Evolutionary conservation across 2,113 vertebrate species (phyloP).

Genomic region (Rafetus swinhoei): DNA sequence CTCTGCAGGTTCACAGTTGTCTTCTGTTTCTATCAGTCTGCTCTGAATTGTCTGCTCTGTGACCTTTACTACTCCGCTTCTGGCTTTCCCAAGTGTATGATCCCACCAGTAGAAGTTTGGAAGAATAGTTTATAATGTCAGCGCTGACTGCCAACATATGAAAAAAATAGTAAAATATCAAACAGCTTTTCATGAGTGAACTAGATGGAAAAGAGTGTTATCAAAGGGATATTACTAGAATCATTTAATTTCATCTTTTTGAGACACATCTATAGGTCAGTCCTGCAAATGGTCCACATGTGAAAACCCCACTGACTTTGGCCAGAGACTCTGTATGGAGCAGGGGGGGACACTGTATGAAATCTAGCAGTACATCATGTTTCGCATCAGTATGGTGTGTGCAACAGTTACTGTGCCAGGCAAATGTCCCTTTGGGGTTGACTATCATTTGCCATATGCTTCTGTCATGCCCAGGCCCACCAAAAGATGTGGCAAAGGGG

Average conservation of each 20-base stretch:
- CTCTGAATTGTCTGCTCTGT: accelerated
- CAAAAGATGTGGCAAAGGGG: no score
- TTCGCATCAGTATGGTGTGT: not conserved
- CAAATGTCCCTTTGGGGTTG: not conserved
- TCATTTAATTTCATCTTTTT: not conserved
- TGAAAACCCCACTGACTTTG: not conserved
- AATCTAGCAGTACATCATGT: not conserved
- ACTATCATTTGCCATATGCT: not conserved
- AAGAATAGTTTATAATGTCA: not conserved
- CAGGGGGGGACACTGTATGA: not conserved
- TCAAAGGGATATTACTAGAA: not conserved
- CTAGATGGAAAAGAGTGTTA: not conserved
- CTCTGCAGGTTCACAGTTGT: not conserved
- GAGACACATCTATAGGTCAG: not conserved
- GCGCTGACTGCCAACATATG: not conserved
- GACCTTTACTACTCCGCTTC: not conserved
- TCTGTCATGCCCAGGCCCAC: not conserved
- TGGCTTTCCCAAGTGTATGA: accelerated
- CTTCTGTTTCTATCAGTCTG: not conserved
- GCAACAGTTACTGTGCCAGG: not conserved
- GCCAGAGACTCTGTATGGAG: not conserved
- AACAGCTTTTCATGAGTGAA: not conserved
- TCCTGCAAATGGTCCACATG: not conserved
- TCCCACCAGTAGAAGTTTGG: not conserved
- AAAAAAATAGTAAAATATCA: not conserved